Percentiles rank a stretch among this genome's conserved stretches.
These are phyloP conservation scores for Saccostrea glomerata DNA, from an alignment of 1,140 invertebrate genomes.

Conservation along the genomic window DNA sequence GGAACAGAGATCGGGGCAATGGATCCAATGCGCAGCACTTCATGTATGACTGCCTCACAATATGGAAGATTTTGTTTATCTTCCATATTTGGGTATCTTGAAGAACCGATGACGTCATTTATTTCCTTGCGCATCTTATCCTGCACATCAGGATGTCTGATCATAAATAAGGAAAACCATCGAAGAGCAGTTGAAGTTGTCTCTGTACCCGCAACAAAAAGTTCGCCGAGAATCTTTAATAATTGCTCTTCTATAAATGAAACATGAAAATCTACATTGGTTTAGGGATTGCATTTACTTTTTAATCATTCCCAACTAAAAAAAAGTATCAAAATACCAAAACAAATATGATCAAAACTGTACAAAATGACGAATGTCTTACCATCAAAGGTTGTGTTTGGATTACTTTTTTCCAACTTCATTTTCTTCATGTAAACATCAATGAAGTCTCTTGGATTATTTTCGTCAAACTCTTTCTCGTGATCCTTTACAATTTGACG, in stretches of 20 bases:
- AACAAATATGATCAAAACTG: no score
- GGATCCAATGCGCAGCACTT: slow-evolving; percentile 54
- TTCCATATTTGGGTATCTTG: slow-evolving; percentile 46
- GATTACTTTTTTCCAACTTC: slow-evolving; percentile 9
- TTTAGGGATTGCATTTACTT: no score
- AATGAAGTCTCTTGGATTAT: slow-evolving; percentile 43
- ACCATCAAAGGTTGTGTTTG: slow-evolving; percentile 36
- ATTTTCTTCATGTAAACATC: slow-evolving; percentile 41
- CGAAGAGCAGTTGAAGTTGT: slow-evolving; percentile 90
- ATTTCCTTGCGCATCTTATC: slow-evolving; percentile 91
- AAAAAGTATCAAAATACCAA: background rate
- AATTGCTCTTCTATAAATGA: slow-evolving; percentile 58
- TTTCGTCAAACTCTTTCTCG: slow-evolving; percentile 31
- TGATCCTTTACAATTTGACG: slow-evolving; percentile 38
- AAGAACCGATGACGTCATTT: slow-evolving; percentile 79
- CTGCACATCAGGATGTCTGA: slow-evolving; percentile 86
- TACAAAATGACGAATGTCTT: background rate
- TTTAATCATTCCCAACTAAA: no score
- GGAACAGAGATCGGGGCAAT: slow-evolving; percentile 73
- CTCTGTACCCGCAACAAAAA: slow-evolving; percentile 94
- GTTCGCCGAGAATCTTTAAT: slow-evolving; percentile 80
- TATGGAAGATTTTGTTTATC: slow-evolving; percentile 61
- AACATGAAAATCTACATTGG: no score
- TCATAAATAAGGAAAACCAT: slow-evolving; percentile 92
- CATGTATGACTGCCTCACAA: slow-evolving; percentile 61